Base-by-base conservation (phyloP, 2,113 vertebrate genomes). In the Urocolius indicus region DNA sequence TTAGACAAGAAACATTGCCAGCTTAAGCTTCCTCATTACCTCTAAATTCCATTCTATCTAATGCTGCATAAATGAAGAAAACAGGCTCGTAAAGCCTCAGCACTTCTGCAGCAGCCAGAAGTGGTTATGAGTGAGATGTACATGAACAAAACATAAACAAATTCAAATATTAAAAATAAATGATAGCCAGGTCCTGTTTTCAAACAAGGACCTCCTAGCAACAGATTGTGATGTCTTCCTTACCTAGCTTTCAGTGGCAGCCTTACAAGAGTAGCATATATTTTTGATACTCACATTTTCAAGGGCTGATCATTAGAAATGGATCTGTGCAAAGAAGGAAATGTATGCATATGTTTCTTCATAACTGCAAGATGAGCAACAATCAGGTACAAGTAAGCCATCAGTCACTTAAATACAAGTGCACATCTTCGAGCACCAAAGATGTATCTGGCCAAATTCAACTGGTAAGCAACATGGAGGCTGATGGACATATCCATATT, bases 1-100 rank as follows among this genome's bases (percentile, higher is more conserved):
- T 94, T 77, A 74, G 78, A 34, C 20, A 41, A 61, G 55, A 83
- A 93, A 54, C 24, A 6, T 46, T 90, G 92, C 88, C 92, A 96
- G 92, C 90, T 93, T 61, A 38, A 88, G 61, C 49, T 71, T 84
- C 69, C 65, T 82, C 76, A 20, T 34, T 57, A 38, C 24, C 21
- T 48, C 77, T 63, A 52, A 29, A 15, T 67, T 81, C 52, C 79
- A 81, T 49, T 65, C 76, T 41, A 80, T 55, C 36, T 48, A 91
- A 54, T 6, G 30, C 79, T 59, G 38, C 57, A 84, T 62, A 93
- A 91, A 80, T 23, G 36, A 87, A 62, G 88, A 73, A 69, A 90
- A 61, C 30, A 75, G 52, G n/a, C 41, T 19, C 3, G 1, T 2
- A 24, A 26, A 85, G 59, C 55, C 63, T 93, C 84, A 36, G 59